phyloP scores from a whole-genome alignment of 2,888 invertebrate species.

The Lochmaea capreae region DNA sequence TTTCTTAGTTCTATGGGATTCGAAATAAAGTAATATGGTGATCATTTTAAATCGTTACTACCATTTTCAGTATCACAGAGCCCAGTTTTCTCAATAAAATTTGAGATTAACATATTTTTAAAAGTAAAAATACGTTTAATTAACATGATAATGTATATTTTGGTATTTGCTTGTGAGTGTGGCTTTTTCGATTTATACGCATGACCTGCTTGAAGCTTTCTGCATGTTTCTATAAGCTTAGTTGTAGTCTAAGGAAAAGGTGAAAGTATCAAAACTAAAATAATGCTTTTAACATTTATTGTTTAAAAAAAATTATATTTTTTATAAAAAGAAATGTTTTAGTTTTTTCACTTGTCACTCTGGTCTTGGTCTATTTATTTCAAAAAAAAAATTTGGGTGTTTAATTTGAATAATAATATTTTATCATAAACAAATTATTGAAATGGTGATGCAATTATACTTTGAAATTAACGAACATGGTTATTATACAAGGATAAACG shows the following conservation, averaged over 20 bases:
- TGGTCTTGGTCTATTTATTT: not conserved
- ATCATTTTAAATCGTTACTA: too few relatives aligned
- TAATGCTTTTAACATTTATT: not conserved
- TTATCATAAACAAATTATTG: too few relatives aligned
- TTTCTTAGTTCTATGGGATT: too few relatives aligned
- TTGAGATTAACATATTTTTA: too few relatives aligned
- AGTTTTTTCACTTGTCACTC: not conserved
- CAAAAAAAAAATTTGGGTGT: not conserved
- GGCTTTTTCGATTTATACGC: not conserved
- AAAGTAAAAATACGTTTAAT: too few relatives aligned
- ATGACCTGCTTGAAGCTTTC: not conserved
- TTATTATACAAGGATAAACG: too few relatives aligned
- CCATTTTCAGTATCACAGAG: too few relatives aligned
- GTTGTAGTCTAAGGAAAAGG: not conserved
- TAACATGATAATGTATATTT: too few relatives aligned
- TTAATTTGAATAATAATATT: not conserved
- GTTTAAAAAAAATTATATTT: not conserved
- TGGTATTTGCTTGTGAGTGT: not conserved
- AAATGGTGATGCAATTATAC: too few relatives aligned
- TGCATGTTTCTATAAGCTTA: not conserved
- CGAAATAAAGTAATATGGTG: too few relatives aligned
- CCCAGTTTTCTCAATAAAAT: too few relatives aligned
- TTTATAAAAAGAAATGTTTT: not conserved
- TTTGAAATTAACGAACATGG: too few relatives aligned
- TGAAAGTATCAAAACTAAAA: not conserved